phyloP scores from a whole-genome alignment of 2,888 invertebrate genomes.

The Brachylomia viminalis region DNA sequence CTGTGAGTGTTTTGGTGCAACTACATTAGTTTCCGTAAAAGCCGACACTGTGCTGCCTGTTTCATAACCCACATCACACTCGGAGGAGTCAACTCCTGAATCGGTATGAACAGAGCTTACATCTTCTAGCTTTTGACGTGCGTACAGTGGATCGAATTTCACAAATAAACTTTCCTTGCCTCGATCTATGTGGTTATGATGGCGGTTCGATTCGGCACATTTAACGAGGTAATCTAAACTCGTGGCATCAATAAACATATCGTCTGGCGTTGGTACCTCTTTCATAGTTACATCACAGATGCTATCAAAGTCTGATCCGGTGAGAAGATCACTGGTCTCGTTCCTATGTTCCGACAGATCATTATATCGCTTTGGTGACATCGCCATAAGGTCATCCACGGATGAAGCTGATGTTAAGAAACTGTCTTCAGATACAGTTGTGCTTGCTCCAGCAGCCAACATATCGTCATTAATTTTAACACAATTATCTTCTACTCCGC shows the following conservation, averaged over 20 bases:
- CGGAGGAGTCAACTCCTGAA: constrained; percentile 75
- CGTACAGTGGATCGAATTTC: constrained; percentile 91
- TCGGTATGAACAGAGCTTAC: constrained; percentile 69
- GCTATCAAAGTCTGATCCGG: constrained; percentile 83
- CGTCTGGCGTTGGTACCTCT: constrained; percentile 80
- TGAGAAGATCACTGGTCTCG: constrained; percentile 82
- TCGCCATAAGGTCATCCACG: constrained; percentile 82
- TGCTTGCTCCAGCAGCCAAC: constrained; percentile 77
- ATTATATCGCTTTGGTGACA: constrained; percentile 79
- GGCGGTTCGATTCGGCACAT: constrained; percentile 83
- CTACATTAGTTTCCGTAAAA: constrained; percentile 76
- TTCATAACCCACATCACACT: constrained; percentile 86
- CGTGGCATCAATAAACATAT: constrained; percentile 90
- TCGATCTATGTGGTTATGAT: constrained; percentile 79
- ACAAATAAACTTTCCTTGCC: constrained; percentile 92
- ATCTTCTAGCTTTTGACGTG: constrained; percentile 74
- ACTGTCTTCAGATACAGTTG: constrained; percentile 79
- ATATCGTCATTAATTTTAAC: constrained; percentile 70
- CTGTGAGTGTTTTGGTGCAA: constrained; percentile 77
- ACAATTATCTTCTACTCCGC: constrained; percentile 60
- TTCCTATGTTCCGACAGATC: constrained; percentile 72
- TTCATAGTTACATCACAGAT: constrained; percentile 87
- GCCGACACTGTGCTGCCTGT: constrained; percentile 83
- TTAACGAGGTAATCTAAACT: constrained; percentile 90
- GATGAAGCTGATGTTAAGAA: constrained; percentile 84